Conservation (phyloP, 2,797 vertebrate species). For the Xerus rutilus region DNA sequence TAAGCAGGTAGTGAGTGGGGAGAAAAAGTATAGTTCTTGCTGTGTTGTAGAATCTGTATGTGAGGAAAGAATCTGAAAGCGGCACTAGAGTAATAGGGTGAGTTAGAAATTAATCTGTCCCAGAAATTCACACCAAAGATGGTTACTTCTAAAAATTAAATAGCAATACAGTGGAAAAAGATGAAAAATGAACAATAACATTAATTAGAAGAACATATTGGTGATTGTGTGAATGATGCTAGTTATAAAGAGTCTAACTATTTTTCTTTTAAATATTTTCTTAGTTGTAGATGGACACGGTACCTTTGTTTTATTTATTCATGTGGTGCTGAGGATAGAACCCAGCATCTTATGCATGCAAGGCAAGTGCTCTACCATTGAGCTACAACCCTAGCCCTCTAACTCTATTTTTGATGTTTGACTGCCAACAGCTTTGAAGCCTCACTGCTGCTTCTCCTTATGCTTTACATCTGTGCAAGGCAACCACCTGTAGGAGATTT, state of each 20-base stretch:
- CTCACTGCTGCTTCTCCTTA: not conserved
- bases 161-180: not conserved
- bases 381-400: too few species aligned
- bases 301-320: too few species aligned
- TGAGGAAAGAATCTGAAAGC: not conserved
- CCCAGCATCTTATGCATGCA: too few species aligned
- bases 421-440: not conserved
- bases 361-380: too few species aligned
- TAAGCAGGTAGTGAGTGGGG: not conserved
- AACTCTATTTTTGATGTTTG: not conserved
- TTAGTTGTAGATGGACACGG: too few species aligned
- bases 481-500: not conserved
- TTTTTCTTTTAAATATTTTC: too few species aligned
- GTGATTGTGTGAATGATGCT: not conserved
- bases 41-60: not conserved
- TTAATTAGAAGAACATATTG: not conserved
- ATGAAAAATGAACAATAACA: not conserved
- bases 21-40: not conserved
- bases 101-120: not conserved
- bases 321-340: too few species aligned
- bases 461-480: not conserved
- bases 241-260: not conserved
- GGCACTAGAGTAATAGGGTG: not conserved
- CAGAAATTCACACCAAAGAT: not conserved
- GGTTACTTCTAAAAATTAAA: conserved; percentile 1